Evolutionary conservation across 2,888 invertebrate species (phyloP).

Genomic region (Tiphia femorata): DNA sequence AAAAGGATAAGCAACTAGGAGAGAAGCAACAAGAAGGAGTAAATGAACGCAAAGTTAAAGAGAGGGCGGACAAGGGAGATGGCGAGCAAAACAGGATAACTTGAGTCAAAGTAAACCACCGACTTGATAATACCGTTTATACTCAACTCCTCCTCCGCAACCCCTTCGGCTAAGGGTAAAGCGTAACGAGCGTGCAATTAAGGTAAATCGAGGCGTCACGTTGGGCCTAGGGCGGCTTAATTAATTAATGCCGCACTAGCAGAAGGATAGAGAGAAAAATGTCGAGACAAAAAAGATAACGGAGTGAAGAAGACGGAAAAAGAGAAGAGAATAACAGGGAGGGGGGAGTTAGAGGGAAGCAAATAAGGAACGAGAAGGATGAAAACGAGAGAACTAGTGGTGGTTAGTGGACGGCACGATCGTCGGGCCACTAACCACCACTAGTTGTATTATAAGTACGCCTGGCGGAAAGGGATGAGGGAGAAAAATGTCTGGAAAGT

Average conservation of each 20-base stretch:
- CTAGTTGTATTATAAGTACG: no score
- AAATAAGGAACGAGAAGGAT: neutral
- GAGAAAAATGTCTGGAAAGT: no score
- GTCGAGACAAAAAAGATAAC: no score
- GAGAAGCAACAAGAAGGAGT: no score
- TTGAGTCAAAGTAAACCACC: constrained; percentile 39
- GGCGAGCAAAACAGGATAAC: no score
- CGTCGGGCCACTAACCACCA: no score
- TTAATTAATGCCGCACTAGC: no score
- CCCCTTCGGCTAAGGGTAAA: constrained; percentile 8
- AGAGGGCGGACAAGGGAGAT: neutral
- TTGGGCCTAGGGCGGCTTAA: neutral
- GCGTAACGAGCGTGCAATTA: constrained; percentile 33
- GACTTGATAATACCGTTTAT: constrained; percentile 30
- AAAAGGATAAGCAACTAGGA: no score
- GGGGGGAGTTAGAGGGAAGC: neutral
- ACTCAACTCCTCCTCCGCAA: constrained; percentile 6
- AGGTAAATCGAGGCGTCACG: constrained; percentile 31
- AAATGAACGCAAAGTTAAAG: no score
- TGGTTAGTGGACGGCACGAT: neutral
- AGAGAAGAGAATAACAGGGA: neutral
- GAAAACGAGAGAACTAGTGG: no score
- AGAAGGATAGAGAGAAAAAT: no score
- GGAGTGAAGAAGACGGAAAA: neutral
- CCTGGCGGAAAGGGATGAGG: no score